Evolutionary conservation across 2,113 vertebrate species (phyloP).

Genomic region (Aramus guarauna): DNA sequence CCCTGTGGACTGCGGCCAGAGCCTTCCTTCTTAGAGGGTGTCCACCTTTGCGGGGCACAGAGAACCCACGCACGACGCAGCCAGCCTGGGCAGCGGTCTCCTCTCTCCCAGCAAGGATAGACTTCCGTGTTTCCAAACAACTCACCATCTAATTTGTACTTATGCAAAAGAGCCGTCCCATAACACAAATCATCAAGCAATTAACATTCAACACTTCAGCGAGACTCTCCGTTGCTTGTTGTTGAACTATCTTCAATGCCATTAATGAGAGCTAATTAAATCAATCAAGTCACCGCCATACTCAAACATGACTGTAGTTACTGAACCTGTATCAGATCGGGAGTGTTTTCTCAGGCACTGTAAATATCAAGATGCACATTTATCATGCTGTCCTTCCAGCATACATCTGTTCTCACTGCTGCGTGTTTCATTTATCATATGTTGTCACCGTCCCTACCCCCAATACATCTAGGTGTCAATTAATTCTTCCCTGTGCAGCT

Average conservation of each 20-base stretch:
- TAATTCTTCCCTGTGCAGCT: not conserved
- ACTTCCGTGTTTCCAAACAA: conserved; percentile 53
- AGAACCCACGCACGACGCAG: fast-evolving
- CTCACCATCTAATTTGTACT: conserved; percentile 34
- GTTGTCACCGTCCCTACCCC: not conserved
- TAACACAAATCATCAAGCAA: conserved; percentile 50
- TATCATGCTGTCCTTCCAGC: conserved; percentile 42
- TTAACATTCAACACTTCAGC: conserved; percentile 45
- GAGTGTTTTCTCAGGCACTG: conserved; percentile 6
- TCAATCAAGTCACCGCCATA: conserved; percentile 41
- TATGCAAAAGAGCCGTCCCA: conserved; percentile 1
- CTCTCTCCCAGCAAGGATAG: not conserved
- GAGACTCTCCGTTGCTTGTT: conserved; percentile 29
- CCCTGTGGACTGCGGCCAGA: not conserved
- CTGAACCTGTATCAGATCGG: not conserved
- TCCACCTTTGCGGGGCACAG: not conserved
- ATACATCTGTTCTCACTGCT: conserved; percentile 39
- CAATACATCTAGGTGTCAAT: not conserved
- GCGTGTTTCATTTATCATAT: conserved; percentile 32
- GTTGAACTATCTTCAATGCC: conserved; percentile 27
- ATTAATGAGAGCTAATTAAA: conserved; percentile 68
- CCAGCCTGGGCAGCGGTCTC: not conserved
- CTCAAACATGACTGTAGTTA: not conserved
- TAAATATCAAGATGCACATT: conserved; percentile 4
- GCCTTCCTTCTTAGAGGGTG: not conserved